Base-by-base conservation (phyloP, 2,888 invertebrate species). In the Ganaspis brasiliensis region DNA sequence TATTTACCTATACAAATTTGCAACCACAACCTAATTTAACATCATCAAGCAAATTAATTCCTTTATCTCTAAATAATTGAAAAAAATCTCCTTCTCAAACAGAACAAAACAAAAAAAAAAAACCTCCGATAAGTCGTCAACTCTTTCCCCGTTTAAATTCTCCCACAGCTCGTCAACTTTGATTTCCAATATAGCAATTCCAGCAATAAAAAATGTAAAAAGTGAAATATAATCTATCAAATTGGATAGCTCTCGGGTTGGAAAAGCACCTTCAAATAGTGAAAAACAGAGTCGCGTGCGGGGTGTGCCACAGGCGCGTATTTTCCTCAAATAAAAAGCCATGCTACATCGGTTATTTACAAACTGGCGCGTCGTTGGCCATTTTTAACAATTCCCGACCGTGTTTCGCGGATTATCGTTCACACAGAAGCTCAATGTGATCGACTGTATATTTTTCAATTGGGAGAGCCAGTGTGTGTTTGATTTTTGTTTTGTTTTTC, bases 291-390 rank as follows among this genome's bases (percentile, higher is more conserved):
- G 45, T 67, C 67, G 67, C 67, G 45, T 45, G 67, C 67, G 67
- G 67, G 67, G 72, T 56, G 49, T 14, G 71, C 70, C 37, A 80
- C 76, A 79, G 83, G 83, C 82, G 83, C 82, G 83, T 85, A 87
- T 87, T 87, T 86, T 87, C 82, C 81, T 79, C 83, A 85, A 87
- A 88, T 88, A 87, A 88, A 84, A 88, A 87, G 84, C 77, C 80
- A 83, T 78, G 82, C 83, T 80, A 84, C 81, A 82, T 77, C 74
- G 49, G 79, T 83, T 85, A 86, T 86, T 83, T 83, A 82, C 84
- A 84, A 79, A 82, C 83, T 80, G 81, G 75, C 24, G 40, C 79
- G 80, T 76, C 77, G 72, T 76, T 75, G 79, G 80, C 80, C 79
- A 81, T 79, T 81, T 80, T 80, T 74, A 59, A 80, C 78, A 80